A percentile compares a stretch with the other conserved stretches of the same genome.
Conservation (phyloP, 1,140 invertebrate species). For the Drosophila navojoa region DNA sequence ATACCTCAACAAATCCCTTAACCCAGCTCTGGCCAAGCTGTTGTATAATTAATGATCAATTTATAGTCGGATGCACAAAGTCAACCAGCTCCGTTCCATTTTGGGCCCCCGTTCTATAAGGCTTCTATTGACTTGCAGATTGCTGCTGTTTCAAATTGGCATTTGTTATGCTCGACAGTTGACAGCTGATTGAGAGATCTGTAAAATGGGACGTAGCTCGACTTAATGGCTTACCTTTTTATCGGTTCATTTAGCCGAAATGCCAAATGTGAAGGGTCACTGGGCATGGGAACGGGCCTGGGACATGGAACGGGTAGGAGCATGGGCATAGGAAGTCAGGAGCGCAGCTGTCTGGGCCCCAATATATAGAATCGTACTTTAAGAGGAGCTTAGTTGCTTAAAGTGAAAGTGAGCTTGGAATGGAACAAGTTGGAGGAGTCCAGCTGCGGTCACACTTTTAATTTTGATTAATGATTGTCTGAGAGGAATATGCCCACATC, state of each 20-base stretch:
- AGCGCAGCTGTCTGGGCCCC: background rate
- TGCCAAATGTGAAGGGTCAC: slow-evolving; percentile 47
- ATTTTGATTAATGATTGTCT: slow-evolving; percentile 73
- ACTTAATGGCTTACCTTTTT: slow-evolving; percentile 51
- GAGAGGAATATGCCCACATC: slow-evolving; percentile 53
- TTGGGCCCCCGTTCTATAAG: background rate
- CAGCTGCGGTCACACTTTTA: slow-evolving; percentile 65
- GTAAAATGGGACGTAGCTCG: slow-evolving; percentile 32
- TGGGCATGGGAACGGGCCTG: background rate
- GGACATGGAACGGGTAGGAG: background rate
- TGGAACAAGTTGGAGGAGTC: background rate
- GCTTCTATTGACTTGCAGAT: slow-evolving; percentile 45
- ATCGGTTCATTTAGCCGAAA: slow-evolving; percentile 46
- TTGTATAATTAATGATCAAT: slow-evolving; percentile 28
- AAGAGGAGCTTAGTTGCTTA: background rate
- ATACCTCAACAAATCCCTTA: background rate
- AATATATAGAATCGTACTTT: background rate
- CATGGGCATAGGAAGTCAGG: background rate
- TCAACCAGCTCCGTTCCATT: background rate
- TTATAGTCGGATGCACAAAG: no score
- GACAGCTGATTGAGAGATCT: slow-evolving; percentile 61
- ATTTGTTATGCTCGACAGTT: slow-evolving; percentile 52
- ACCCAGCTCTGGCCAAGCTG: background rate
- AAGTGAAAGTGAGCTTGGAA: background rate
- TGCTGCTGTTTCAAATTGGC: slow-evolving; percentile 41